A percentile compares a stretch with the other conserved stretches of the same genome.
Evolutionary conservation across 2,888 invertebrate species (phyloP).

Genomic region (Meghimatium bilineatum): DNA sequence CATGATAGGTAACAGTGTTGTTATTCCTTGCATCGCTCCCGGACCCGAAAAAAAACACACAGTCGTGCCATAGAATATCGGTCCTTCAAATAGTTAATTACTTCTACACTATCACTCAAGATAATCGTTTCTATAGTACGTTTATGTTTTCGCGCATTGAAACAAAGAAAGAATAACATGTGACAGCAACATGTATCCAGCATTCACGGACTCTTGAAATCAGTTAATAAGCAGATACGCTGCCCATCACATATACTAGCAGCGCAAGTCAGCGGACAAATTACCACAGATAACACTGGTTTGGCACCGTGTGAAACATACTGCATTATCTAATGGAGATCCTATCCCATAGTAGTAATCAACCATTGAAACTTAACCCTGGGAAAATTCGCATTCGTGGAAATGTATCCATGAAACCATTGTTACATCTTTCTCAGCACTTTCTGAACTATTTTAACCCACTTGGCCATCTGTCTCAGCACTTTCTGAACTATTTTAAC

Average conservation of each 20-base stretch:
- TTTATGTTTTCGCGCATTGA: background rate
- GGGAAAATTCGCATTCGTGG: background rate
- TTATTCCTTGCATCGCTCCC: too few relatives aligned
- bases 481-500: too few relatives aligned
- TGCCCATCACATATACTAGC: slow-evolving; percentile 10
- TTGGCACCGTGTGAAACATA: slow-evolving; percentile 26
- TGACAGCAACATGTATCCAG: background rate
- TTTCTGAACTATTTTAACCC: too few relatives aligned
- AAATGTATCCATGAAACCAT: background rate
- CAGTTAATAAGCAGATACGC: slow-evolving; percentile 7
- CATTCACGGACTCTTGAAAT: background rate
- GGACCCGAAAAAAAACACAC: too few relatives aligned
- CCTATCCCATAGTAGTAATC: slow-evolving; percentile 2
- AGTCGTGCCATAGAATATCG: too few relatives aligned
- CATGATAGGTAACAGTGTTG: too few relatives aligned
- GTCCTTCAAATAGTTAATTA: too few relatives aligned
- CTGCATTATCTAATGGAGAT: background rate
- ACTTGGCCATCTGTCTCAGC: too few relatives aligned
- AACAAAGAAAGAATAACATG: background rate
- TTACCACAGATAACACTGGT: slow-evolving; percentile 8
- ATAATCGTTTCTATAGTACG: too few relatives aligned
- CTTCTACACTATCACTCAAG: too few relatives aligned
- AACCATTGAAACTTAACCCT: slow-evolving; percentile 8
- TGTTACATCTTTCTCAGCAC: background rate
- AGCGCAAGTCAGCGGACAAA: slow-evolving; percentile 15